Evolutionary conservation across 2,797 vertebrate species (phyloP).

Genomic region (Pampus argenteus): DNA sequence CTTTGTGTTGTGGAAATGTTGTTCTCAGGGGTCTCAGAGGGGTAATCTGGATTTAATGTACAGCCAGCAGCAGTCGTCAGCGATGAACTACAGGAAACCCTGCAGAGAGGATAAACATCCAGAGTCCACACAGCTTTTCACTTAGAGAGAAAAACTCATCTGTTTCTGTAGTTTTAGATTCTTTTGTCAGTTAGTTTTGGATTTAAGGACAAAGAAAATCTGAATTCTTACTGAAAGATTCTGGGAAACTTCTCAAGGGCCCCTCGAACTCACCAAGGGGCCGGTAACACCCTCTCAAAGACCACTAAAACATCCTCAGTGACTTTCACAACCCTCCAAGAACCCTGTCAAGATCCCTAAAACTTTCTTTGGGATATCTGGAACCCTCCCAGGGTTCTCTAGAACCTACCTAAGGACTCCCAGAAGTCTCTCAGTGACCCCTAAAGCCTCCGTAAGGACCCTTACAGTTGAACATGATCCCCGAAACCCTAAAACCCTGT

Average conservation of each 20-base stretch:
- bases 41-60: constrained; percentile 68
- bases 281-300: not conserved
- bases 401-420: not conserved
- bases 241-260: not conserved
- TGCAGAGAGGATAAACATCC: constrained; percentile 59
- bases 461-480: too few relatives aligned
- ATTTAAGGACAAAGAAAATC: constrained; percentile 4
- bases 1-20: constrained; percentile 42
- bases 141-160: constrained; percentile 26
- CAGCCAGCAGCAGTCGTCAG: constrained; percentile 47
- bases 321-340: not conserved
- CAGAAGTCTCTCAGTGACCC: not conserved
- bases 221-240: constrained; percentile 1
- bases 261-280: not conserved
- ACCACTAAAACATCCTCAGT: not conserved
- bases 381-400: too few relatives aligned
- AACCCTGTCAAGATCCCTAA: not conserved
- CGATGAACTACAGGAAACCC: constrained; percentile 54
- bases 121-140: constrained; percentile 36
- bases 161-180: constrained; percentile 28
- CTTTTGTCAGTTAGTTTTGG: constrained; percentile 49
- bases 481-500: too few relatives aligned
- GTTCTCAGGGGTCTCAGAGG: constrained; percentile 66
- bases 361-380: not conserved
- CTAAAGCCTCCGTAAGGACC: not conserved